Evolutionary conservation across 2,797 vertebrate species (phyloP).

Genomic region (Pangasius larnaudii): DNA sequence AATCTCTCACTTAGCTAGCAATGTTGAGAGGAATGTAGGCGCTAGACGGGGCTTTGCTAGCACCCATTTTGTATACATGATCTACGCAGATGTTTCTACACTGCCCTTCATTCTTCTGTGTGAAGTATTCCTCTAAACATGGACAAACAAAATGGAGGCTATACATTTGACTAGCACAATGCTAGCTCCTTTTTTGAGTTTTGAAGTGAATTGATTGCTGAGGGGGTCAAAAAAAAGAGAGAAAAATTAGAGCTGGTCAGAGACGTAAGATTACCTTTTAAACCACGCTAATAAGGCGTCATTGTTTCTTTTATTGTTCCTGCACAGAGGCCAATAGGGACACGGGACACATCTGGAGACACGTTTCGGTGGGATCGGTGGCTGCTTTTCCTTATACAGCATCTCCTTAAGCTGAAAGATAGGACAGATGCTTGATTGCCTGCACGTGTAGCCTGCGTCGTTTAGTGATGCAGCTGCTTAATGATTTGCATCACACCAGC

Average conservation of each 20-base stretch:
- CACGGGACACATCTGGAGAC: conserved; percentile 47
- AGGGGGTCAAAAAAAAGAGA: neutral
- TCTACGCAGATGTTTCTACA: neutral
- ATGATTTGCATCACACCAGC: neutral
- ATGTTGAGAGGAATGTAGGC: neutral
- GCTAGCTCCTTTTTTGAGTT: neutral
- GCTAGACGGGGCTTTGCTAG: neutral
- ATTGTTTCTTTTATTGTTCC: neutral
- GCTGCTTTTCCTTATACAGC: neutral
- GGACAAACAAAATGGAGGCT: neutral
- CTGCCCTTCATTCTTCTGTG: neutral
- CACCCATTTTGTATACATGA: neutral
- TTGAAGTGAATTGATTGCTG: neutral
- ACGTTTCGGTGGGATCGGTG: neutral
- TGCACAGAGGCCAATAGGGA: conserved; percentile 31
- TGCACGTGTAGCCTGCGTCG: neutral
- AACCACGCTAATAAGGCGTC: neutral
- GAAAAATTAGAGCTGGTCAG: neutral
- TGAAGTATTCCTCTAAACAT: neutral
- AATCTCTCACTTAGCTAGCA: neutral
- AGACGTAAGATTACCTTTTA: neutral
- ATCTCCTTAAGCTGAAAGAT: neutral
- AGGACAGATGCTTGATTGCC: conserved; percentile 1
- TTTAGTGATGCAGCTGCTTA: neutral
- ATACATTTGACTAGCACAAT: neutral